Evolutionary conservation across 2,113 vertebrate species (phyloP).

Genomic region (Lepisosteus osseus): DNA sequence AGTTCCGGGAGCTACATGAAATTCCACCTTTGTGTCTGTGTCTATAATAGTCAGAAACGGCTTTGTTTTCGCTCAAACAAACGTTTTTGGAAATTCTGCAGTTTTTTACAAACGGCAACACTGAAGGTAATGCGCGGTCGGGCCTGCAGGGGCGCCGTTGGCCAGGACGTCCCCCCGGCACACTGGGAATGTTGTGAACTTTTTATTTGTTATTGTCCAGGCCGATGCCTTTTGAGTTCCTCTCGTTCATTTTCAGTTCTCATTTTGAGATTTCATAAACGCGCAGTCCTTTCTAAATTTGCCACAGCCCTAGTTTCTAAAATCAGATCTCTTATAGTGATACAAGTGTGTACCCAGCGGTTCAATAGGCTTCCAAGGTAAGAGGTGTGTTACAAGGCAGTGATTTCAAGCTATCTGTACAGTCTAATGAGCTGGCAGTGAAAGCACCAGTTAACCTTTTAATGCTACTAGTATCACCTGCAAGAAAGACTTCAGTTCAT

Average conservation of each 20-base stretch:
- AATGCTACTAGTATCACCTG: too few relatives aligned
- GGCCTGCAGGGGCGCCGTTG: conserved; percentile 6
- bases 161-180: background rate
- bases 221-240: conserved; percentile 30
- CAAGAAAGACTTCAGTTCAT: too few relatives aligned
- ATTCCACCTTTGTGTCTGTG: too few relatives aligned
- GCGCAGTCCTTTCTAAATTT: conserved; percentile 12
- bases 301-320: background rate
- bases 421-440: background rate
- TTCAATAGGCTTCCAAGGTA: background rate
- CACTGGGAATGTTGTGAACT: background rate
- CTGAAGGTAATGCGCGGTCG: background rate
- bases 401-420: conserved; percentile 19
- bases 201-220: background rate
- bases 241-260: conserved; percentile 50
- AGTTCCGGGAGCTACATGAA: too few relatives aligned
- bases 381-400: background rate
- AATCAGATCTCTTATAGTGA: background rate
- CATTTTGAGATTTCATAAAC: conserved; percentile 40
- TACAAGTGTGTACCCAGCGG: background rate
- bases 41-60: too few relatives aligned
- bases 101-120: background rate
- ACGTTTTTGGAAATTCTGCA: background rate
- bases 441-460: background rate
- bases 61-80: too few relatives aligned